Percentiles rank a stretch among this genome's conserved stretches.
Evolutionary conservation across 2,113 vertebrate genomes (phyloP).

Genomic region (Silurus glanis): DNA sequence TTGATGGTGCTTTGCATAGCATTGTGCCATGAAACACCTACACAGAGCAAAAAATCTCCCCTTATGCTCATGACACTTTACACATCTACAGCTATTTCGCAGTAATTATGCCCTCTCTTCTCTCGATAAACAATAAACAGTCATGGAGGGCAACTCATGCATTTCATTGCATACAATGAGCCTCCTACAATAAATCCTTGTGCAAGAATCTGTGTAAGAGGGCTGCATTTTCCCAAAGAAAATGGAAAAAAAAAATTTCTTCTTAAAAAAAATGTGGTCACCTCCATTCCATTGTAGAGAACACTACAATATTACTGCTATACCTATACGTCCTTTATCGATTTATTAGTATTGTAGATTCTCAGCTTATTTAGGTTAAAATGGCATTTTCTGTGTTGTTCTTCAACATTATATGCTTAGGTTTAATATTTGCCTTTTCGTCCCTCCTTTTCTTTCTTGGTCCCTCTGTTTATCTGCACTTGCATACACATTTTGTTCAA

Average conservation of each 20-base stretch:
- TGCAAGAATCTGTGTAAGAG: slow-evolving; percentile 4
- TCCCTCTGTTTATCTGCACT: not conserved
- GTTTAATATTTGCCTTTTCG: not conserved
- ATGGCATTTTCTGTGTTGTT: not conserved
- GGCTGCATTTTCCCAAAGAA: not conserved
- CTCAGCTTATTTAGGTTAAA: not conserved
- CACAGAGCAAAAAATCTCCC: slow-evolving; percentile 51
- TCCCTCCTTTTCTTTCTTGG: not conserved
- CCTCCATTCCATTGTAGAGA: not conserved
- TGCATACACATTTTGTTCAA: not conserved
- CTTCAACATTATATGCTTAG: not conserved
- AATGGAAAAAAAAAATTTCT: not conserved
- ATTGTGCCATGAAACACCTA: slow-evolving; percentile 66
- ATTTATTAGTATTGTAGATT: not conserved
- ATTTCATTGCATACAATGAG: slow-evolving; percentile 14
- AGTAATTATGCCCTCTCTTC: slow-evolving; percentile 45
- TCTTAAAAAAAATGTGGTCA: not conserved
- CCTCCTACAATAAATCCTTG: slow-evolving; percentile 24
- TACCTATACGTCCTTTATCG: not conserved
- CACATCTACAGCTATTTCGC: slow-evolving; percentile 41
- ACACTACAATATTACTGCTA: not conserved
- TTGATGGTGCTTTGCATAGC: slow-evolving; percentile 65
- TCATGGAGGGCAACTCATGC: slow-evolving; percentile 31
- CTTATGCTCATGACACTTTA: slow-evolving; percentile 50
- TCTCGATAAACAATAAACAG: slow-evolving; percentile 44